phyloP scores from a whole-genome alignment of 2,888 invertebrate species.

The Drosophila dives region DNA sequence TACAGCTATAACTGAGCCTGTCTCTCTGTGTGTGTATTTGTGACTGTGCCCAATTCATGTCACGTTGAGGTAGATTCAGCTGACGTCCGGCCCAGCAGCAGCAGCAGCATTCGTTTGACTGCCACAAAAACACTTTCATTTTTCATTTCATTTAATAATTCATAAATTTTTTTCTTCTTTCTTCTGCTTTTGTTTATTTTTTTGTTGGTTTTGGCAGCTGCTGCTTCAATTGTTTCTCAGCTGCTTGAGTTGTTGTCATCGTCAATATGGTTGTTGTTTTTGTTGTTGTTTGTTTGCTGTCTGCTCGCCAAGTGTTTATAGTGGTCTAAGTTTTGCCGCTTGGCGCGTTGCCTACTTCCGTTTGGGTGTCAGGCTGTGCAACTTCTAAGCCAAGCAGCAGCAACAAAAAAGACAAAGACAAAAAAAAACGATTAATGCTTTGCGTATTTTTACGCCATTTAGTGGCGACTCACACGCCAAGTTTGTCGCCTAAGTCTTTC shows the following conservation, averaged over 20 bases:
- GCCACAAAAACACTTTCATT: constrained; percentile 75
- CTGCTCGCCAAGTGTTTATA: constrained; percentile 61
- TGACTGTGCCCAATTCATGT: constrained; percentile 70
- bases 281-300: constrained; percentile 26
- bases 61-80: constrained; percentile 68
- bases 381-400: constrained; percentile 53
- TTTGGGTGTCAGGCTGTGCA: constrained; percentile 55
- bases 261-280: constrained; percentile 24
- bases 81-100: constrained; percentile 39
- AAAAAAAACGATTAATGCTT: constrained; percentile 59
- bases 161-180: constrained; percentile 53
- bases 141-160: constrained; percentile 78
- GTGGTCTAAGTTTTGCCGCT: constrained; percentile 66
- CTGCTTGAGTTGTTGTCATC: constrained; percentile 33
- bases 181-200: constrained; percentile 41
- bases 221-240: constrained; percentile 55
- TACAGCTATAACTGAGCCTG: constrained; percentile 1
- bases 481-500: constrained; percentile 74
- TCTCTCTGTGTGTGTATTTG: constrained; percentile 10
- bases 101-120: constrained; percentile 45
- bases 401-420: constrained; percentile 9
- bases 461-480: constrained; percentile 57
- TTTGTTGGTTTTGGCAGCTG: constrained; percentile 15
- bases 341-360: constrained; percentile 71
- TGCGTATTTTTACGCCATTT: constrained; percentile 64